Evolutionary conservation across 2,888 invertebrate genomes (phyloP).

Genomic region (Athetis lepigone): DNA sequence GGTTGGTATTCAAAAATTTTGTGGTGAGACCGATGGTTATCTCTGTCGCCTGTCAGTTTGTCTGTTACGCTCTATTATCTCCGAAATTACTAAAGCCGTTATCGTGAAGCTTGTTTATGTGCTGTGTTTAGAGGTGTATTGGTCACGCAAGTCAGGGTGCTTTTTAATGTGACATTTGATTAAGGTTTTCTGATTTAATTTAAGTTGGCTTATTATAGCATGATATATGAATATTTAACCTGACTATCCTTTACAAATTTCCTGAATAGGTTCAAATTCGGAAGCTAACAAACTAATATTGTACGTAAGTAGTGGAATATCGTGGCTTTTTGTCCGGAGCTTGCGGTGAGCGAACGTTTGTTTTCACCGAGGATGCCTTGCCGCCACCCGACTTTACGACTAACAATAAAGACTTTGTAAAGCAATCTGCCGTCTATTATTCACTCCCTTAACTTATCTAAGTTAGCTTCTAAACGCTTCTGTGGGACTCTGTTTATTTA

Average conservation of each 20-base stretch:
- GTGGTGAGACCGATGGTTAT: constrained; percentile 38
- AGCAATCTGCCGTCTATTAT: constrained; percentile 75
- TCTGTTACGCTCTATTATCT: constrained; percentile 50
- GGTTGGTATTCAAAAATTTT: constrained; percentile 45
- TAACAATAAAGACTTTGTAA: constrained; percentile 75
- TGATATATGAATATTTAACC: constrained; percentile 2
- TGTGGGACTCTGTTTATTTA: constrained; percentile 67
- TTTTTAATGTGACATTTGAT: constrained; percentile 3
- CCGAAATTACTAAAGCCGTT: constrained; percentile 31
- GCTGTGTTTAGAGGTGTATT: constrained; percentile 11
- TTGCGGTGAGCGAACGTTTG: constrained; percentile 65
- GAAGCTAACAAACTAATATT: constrained; percentile 32
- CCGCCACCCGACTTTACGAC: constrained; percentile 60
- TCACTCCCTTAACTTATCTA: constrained; percentile 70
- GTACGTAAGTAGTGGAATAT: constrained; percentile 29
- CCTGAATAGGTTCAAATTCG: constrained; percentile 25
- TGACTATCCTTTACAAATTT: constrained; percentile 19
- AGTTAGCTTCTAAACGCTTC: constrained; percentile 63
- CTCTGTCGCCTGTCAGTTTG: constrained; percentile 41
- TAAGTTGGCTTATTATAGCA: neutral
- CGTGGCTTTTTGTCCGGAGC: constrained; percentile 44
- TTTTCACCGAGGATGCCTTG: constrained; percentile 62
- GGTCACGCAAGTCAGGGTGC: constrained; percentile 5
- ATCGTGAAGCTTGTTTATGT: constrained; percentile 11
- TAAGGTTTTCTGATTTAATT: constrained; percentile 5